These are phyloP conservation scores for Matsumurasca onukii DNA, from an alignment of 1,140 invertebrate species.

Conservation along the genomic window DNA sequence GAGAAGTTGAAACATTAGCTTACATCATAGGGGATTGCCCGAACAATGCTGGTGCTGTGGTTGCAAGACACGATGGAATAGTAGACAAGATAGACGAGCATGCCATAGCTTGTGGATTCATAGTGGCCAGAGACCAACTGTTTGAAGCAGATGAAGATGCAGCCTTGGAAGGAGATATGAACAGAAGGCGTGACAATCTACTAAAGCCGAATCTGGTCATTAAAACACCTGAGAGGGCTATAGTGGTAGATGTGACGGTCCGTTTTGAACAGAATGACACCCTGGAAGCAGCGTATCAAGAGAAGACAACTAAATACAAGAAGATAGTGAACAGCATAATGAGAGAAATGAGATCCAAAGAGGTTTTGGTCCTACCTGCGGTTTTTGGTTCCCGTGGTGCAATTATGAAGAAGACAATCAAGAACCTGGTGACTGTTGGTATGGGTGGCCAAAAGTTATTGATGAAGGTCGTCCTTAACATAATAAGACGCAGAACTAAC, in stretches of 20 bases:
- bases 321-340: neutral
- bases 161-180: too few species aligned
- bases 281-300: neutral
- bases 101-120: neutral
- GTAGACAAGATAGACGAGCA: neutral
- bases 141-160: too few species aligned
- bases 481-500: too few species aligned
- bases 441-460: neutral
- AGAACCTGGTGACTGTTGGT: neutral
- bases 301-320: slow-evolving; percentile 3
- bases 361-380: neutral
- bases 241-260: neutral
- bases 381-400: neutral
- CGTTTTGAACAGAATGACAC: neutral
- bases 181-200: neutral
- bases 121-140: neutral
- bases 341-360: neutral
- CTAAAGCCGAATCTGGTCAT: slow-evolving; percentile 14
- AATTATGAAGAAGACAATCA: neutral
- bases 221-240: slow-evolving; percentile 8
- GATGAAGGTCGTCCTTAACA: neutral
- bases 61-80: slow-evolving; percentile 2
- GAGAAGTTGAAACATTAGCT: neutral
- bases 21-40: neutral
- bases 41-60: too few species aligned